Evolutionary conservation across 2,888 invertebrate genomes (phyloP).

Genomic region (Opisthograptis luteolata): DNA sequence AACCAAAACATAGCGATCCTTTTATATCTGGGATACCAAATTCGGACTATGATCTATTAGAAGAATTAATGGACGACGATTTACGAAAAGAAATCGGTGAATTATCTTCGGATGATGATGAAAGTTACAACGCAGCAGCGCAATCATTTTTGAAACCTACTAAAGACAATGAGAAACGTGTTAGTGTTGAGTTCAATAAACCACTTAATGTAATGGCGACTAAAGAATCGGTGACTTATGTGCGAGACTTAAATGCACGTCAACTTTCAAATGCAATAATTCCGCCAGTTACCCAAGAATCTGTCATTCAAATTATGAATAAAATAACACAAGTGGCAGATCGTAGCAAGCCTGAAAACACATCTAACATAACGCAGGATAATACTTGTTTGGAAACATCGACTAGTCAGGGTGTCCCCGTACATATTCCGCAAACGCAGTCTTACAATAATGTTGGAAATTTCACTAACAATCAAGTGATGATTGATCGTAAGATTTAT

Average conservation of each 20-base stretch:
- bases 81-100: slow-evolving; percentile 74
- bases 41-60: slow-evolving; percentile 73
- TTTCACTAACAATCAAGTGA: slow-evolving; percentile 10
- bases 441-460: slow-evolving; percentile 8
- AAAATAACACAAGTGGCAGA: slow-evolving; percentile 4
- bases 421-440: slow-evolving; percentile 8
- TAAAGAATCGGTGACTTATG: background rate
- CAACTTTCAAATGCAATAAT: slow-evolving; percentile 3
- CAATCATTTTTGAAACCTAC: slow-evolving; percentile 34
- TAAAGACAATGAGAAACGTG: slow-evolving; percentile 35
- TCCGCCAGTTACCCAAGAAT: slow-evolving; percentile 4
- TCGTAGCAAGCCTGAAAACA: background rate
- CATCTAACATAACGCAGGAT: slow-evolving; percentile 1
- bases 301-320: slow-evolving; percentile 2
- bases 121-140: slow-evolving; percentile 45
- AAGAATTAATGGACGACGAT: slow-evolving; percentile 77
- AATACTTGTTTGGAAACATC: background rate
- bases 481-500: slow-evolving; percentile 43
- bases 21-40: slow-evolving; percentile 66
- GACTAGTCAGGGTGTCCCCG: slow-evolving; percentile 6
- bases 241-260: background rate
- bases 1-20: slow-evolving; percentile 53
- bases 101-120: slow-evolving; percentile 71
- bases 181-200: slow-evolving; percentile 26
- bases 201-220: background rate